Conservation (phyloP, 2,888 invertebrate genomes). For the Nomada hirtipes region DNA sequence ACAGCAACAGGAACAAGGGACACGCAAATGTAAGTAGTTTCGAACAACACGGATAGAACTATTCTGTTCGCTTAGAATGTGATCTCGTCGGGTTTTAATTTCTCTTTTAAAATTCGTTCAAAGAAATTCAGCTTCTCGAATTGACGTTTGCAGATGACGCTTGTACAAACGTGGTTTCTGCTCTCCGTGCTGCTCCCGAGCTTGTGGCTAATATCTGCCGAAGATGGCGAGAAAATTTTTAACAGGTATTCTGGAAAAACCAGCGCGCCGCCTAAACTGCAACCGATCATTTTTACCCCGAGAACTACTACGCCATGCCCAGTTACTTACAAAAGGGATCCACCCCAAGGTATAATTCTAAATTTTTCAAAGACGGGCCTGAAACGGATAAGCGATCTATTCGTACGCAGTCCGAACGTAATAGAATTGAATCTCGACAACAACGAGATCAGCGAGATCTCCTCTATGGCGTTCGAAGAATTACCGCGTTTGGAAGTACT, state of each 20-base stretch:
- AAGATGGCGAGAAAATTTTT: fast-evolving
- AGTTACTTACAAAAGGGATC: too few species aligned
- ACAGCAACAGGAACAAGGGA: too few species aligned
- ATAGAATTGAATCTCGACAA: constrained; percentile 23
- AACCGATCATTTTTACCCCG: too few species aligned
- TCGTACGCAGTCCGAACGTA: constrained; percentile 11
- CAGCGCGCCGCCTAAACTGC: fast-evolving
- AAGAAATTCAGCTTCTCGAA: not conserved
- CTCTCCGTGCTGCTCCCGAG: not conserved
- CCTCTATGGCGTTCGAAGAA: constrained; percentile 26
- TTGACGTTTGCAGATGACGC: not conserved
- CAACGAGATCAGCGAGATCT: constrained; percentile 48
- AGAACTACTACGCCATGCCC: too few species aligned
- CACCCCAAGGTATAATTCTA: not conserved
- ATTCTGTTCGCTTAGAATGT: not conserved
- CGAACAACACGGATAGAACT: not conserved
- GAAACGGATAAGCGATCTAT: not conserved
- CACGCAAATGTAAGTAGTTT: too few species aligned
- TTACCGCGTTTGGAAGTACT: not conserved
- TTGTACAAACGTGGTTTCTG: not conserved
- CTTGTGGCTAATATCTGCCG: too few species aligned
- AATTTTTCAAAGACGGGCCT: constrained; percentile 24
- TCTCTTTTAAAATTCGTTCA: too few species aligned
- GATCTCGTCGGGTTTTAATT: not conserved
- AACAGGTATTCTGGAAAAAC: too few species aligned